phyloP scores from a whole-genome alignment of 2,888 invertebrate genomes.

The Lepetodrilus schrolli region DNA sequence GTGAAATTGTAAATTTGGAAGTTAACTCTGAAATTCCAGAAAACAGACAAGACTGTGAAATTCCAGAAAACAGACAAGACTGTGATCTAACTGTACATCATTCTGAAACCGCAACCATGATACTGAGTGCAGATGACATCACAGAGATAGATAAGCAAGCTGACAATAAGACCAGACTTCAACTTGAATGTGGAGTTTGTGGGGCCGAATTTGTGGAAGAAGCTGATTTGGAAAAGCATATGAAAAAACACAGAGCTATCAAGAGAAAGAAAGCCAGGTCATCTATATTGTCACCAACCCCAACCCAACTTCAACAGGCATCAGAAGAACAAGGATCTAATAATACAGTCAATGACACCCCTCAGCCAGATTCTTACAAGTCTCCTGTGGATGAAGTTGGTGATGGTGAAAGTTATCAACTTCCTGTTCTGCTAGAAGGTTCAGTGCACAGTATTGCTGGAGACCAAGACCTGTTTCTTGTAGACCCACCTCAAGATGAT shows the following conservation, averaged over 20 bases:
- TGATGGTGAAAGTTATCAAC: too few species aligned
- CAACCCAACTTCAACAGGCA: background rate
- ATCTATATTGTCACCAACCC: background rate
- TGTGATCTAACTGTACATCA: too few species aligned
- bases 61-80: too few species aligned
- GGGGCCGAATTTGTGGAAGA: background rate
- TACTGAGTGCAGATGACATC: constrained; percentile 1
- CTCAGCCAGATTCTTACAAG: too few species aligned
- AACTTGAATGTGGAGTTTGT: constrained; percentile 12
- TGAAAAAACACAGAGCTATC: constrained; percentile 16
- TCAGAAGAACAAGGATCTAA: background rate
- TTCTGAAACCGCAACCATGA: background rate
- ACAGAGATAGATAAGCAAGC: background rate
- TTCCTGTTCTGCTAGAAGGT: too few species aligned
- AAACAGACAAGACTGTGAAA: too few species aligned
- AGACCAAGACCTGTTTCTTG: too few species aligned
- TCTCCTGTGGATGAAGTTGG: background rate
- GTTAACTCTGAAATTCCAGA: too few species aligned
- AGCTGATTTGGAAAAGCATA: background rate
- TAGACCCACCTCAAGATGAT: too few species aligned
- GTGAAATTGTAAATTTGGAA: too few species aligned
- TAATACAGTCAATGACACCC: background rate
- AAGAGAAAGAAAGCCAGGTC: background rate
- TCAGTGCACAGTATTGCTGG: too few species aligned
- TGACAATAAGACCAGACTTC: background rate